Base-by-base conservation (phyloP, 2,888 invertebrate genomes). In the Hirtodrosophila duncani region DNA sequence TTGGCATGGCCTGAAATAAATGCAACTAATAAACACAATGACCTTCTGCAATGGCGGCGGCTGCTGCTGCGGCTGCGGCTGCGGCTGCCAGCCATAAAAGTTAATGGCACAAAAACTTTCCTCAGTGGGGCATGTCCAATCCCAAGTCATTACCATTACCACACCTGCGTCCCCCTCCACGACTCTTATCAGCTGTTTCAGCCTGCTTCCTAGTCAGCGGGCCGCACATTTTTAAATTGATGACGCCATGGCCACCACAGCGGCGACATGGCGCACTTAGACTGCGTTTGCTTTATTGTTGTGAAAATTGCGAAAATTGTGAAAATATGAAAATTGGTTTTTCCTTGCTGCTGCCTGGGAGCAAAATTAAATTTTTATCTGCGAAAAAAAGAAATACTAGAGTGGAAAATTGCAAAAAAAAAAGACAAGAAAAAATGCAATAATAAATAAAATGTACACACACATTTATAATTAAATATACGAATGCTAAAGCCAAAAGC, bases 1-100 rank as follows among this genome's bases (percentile, higher is more conserved):
- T 24, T n/a, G 17, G 41, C 41, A 49, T 30, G 13, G 48, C 8
- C 27, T 43, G 26, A 39, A 63, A 61, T 56, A 50, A 69, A 70
- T 68, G 66, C 71, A 75, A 38, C 58, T 60, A 67, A 57, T 60
- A 69, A 67, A 69, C 63, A 63, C 65, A 71, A 71, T 69, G 79
- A 75, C 75, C 75, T 75, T 75, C 79, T 63, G 51, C 38, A 29
- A 31, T 13, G 26, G 21, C 16, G 37, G 50, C 21, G 17, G 5
- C 11, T 27, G 44, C 21, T 36, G 10, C 6, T 17, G 24, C 10
- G 2, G 10, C 26, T 10, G 29, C 20, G 4, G n/a, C 9, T 4
- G 13, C 16, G 4, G 4, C 14, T 24, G 30, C 44, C 49, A 23
- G 41, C 50, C 30, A 41, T 42, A 50, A 38, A 42, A 59, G 48